Base-by-base conservation (phyloP, 2,113 vertebrate genomes). In the Mobula hypostoma region DNA sequence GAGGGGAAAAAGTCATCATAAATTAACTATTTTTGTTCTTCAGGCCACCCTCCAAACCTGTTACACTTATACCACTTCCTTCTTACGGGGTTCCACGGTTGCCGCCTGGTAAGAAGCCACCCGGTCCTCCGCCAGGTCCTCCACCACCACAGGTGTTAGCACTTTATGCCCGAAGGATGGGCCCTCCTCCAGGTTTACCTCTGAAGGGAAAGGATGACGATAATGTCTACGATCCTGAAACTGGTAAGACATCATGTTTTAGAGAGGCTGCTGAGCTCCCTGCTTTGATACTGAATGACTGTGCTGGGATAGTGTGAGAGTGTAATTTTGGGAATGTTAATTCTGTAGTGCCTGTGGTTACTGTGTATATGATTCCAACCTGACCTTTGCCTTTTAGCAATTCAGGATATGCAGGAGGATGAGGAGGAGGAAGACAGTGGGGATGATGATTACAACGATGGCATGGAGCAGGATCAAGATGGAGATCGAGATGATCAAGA, bases 71-170 rank as follows among this genome's bases (percentile, higher is more conserved):
- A 8, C 93, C 96, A 61, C 97, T 97, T 94, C 97, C 97, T 36
- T 96, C 96, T 94, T 98, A 95, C 94, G 98, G 98, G 56, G 97
- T 99, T 94, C 98, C 98, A 11, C 98, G 98, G 77, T 96, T 99
- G 94, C 99, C 98, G 87, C 98, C 98, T 15, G 98, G 98, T 72
- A 98, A 97, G 95, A 99, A 99, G 70, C 99, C 99, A 0, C 99
- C 99, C 0, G 99, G 99, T 0, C 99, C 99, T 58, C 99, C 99
- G 0, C 99, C 98, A 3, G 99, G 99, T 0, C 99, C 98, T 1
- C 98, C 99, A 0, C 99, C 99, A 5, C 98, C 98, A 77, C 98
- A 99, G 5, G 97, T 99, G 40, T 95, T 99, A 48, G 98, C 98
- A 68, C 97, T 98, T 96, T 98, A 98, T 61, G 98, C 97, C 70